Evolutionary conservation across 2,113 vertebrate genomes (phyloP).

Genomic region (Hippocampus comes): DNA sequence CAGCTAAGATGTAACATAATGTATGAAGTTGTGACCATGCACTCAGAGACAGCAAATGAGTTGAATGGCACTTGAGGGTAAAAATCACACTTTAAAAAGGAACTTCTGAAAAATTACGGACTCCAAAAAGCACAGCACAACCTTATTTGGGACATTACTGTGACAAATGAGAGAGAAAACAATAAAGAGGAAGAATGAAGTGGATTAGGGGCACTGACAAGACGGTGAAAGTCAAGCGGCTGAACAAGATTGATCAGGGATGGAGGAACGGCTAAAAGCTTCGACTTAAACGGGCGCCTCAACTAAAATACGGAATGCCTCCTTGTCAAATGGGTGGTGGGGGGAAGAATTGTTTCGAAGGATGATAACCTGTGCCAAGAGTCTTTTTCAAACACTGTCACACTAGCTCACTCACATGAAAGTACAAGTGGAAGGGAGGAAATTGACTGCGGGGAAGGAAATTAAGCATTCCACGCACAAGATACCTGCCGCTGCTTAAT

Average conservation of each 20-base stretch:
- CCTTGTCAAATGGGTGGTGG: background rate
- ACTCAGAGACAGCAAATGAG: conserved; percentile 21
- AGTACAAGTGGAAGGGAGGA: background rate
- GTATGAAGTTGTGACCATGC: conserved; percentile 27
- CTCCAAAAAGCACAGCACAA: conserved; percentile 12
- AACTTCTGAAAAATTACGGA: conserved; percentile 1
- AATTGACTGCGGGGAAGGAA: conserved; percentile 6
- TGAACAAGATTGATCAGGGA: conserved; percentile 55
- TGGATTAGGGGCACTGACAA: conserved; percentile 49
- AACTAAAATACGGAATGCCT: conserved; percentile 42
- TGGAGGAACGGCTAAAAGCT: conserved; percentile 39
- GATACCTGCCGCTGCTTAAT: conserved; percentile 55
- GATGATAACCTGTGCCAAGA: conserved; percentile 32
- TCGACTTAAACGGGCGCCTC: conserved; percentile 27
- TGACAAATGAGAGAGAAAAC: conserved; percentile 12
- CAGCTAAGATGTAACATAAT: conserved; percentile 24
- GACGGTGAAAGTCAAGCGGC: conserved; percentile 45
- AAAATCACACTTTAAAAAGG: conserved; percentile 29
- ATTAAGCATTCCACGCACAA: conserved; percentile 38
- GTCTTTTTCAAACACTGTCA: conserved; percentile 18
- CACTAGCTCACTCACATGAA: background rate
- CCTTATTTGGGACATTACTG: conserved; percentile 13
- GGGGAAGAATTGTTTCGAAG: conserved; percentile 21
- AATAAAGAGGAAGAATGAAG: conserved; percentile 5
- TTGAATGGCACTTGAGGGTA: conserved; percentile 35